Conservation (phyloP, 2,113 vertebrate genomes). For the Stegastes partitus region DNA sequence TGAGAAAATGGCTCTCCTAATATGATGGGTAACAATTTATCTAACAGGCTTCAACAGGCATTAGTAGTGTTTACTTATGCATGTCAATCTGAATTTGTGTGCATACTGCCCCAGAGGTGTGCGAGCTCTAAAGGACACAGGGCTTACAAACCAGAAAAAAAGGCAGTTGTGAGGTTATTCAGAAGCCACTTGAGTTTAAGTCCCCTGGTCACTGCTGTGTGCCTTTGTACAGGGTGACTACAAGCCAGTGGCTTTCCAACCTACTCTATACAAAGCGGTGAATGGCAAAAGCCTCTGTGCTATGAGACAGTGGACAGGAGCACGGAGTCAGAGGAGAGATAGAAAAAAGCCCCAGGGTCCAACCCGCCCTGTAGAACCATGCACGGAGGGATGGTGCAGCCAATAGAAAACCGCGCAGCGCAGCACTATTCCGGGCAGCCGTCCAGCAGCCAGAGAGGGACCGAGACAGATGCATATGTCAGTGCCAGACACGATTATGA, state of each 20-base stretch:
- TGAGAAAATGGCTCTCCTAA: slow-evolving; percentile 31
- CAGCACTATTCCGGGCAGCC: slow-evolving; percentile 87
- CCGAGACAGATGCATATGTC: slow-evolving; percentile 86
- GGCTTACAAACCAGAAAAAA: slow-evolving; percentile 69
- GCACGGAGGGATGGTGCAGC: slow-evolving; percentile 61
- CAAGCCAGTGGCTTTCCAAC: slow-evolving; percentile 52
- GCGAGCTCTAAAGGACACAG: slow-evolving; percentile 47
- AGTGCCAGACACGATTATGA: slow-evolving; percentile 89
- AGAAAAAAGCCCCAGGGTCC: slow-evolving; percentile 57
- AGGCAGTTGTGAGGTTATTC: slow-evolving; percentile 75
- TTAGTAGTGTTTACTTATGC: slow-evolving; percentile 29
- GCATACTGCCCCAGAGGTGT: slow-evolving; percentile 69
- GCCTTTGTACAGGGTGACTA: slow-evolving; percentile 31
- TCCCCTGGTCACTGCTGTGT: slow-evolving; percentile 38
- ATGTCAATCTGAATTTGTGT: slow-evolving; percentile 64
- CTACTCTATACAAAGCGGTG: slow-evolving; percentile 53
- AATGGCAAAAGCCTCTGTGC: slow-evolving; percentile 45
- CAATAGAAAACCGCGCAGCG: slow-evolving; percentile 81
- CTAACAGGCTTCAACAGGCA: slow-evolving; percentile 21
- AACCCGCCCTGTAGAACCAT: slow-evolving; percentile 64
- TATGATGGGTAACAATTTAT: slow-evolving; percentile 24
- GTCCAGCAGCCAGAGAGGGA: slow-evolving; percentile 86
- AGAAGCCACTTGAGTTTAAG: slow-evolving; percentile 54
- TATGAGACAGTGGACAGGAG: slow-evolving; percentile 70
- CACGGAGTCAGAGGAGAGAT: slow-evolving; percentile 53